A percentile compares a stretch with the other conserved stretches of the same genome.
phyloP scores from a whole-genome alignment of 2,113 vertebrate genomes.

The Pholis gunnellus region DNA sequence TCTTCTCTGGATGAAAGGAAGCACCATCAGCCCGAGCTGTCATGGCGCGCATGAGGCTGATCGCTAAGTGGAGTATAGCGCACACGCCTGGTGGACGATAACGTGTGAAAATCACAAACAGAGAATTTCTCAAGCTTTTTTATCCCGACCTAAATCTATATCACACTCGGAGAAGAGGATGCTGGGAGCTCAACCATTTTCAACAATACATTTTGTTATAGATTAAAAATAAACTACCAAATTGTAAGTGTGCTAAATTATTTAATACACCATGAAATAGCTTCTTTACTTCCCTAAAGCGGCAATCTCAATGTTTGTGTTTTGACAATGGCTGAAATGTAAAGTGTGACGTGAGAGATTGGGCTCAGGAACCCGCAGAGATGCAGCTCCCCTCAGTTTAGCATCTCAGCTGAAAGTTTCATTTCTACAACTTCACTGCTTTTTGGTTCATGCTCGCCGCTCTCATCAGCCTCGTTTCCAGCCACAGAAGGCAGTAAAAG shows the following conservation, averaged over 20 bases:
- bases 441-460: too few species aligned
- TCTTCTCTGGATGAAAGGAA: conserved; percentile 3
- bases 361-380: too few species aligned
- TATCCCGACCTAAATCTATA: neutral
- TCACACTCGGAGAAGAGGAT: neutral
- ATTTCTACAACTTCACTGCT: too few species aligned
- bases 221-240: neutral
- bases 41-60: neutral
- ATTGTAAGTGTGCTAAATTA: neutral
- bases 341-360: neutral
- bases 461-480: too few species aligned
- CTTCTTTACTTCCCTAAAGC: neutral
- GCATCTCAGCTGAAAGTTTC: too few species aligned
- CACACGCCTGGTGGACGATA: neutral
- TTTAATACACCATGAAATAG: neutral
- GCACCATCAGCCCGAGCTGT: conserved; percentile 10
- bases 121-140: neutral
- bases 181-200: neutral
- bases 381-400: too few species aligned
- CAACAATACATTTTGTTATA: neutral
- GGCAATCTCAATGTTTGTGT: neutral
- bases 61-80: neutral
- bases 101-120: neutral
- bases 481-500: too few species aligned
- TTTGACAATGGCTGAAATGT: neutral